These are phyloP conservation scores for Trochalopteron elliotii DNA, from an alignment of 2,113 vertebrate genomes.

Conservation along the genomic window DNA sequence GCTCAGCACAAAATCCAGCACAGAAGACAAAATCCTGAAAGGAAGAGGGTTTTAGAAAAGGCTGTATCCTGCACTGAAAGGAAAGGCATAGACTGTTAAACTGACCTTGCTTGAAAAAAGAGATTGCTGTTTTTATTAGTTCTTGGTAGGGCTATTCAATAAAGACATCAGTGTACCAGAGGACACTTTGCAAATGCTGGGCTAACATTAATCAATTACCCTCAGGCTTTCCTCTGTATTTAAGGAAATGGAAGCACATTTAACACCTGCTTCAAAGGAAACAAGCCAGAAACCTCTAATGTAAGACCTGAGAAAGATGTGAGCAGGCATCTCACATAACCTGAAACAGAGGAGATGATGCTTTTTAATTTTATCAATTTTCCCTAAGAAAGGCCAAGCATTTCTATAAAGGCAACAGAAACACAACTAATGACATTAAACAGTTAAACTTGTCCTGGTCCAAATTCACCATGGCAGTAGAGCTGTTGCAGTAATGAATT, in stretches of 20 bases:
- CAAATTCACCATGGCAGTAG: not conserved
- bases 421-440: not conserved
- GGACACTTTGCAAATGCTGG: not conserved
- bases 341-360: not conserved
- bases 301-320: not conserved
- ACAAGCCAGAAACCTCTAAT: not conserved
- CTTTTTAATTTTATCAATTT: not conserved
- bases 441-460: not conserved
- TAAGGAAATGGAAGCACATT: not conserved
- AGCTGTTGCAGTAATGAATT: not conserved
- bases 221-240: not conserved
- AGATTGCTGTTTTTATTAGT: not conserved
- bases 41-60: not conserved
- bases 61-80: not conserved
- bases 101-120: not conserved
- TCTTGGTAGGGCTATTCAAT: not conserved
- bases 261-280: not conserved
- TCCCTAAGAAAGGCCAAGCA: not conserved
- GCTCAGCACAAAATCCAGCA: not conserved
- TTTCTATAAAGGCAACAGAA: not conserved
- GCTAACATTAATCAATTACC: not conserved
- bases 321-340: not conserved
- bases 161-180: not conserved
- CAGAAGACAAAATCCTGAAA: not conserved
- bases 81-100: not conserved